Evolutionary conservation across 2,888 invertebrate species (phyloP), one percentile per base, ranked within the genome.

Genomic region (Cephus sareptanus): DNA sequence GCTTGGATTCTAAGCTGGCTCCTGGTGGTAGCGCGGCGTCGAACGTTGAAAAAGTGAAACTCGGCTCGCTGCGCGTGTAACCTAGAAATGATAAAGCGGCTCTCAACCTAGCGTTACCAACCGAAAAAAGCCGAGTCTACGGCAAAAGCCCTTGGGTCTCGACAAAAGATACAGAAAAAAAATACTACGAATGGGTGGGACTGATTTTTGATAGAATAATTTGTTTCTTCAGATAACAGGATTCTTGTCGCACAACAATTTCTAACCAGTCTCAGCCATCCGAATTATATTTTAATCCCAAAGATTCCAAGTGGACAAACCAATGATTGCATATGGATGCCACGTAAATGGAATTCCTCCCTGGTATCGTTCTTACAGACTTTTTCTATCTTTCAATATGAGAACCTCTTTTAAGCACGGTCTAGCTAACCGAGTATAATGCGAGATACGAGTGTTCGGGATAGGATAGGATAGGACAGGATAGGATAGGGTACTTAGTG

Each of bases 41-140:
- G 87, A 89, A 85, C 89, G 88, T 87, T 90, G 91, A 91, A 91
- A 91, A 91, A 91, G 91, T 91, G 91, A 91, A 91, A 91, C 91
- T 91, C 91, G 88, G 87, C 89, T 88, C 90, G 90, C 88, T 90
- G 90, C 90, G 91, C 91, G 91, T 91, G 91, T 91, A 91, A 91
- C 91, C 91, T 91, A 91, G 91, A 91, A 91, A 91, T 90, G 89
- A 83, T 81, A 81, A 89, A 89, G 90, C 82, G 91, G 90, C 89
- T 86, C 91, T 91, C 91, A 91, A 90, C 89, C 85, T 81, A 82
- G 87, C 78, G 75, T 83, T 82, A 83, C 83, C 81, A 83, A 80
- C 40, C 40, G 15, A 71, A 30, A 23, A 11, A 11, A 4, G 6
- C 9, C 30, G 71, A 71, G 71, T 12, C 35, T 4, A 33, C 2